phyloP scores from a whole-genome alignment of 2,888 invertebrate genomes.

The Andrena dorsata region DNA sequence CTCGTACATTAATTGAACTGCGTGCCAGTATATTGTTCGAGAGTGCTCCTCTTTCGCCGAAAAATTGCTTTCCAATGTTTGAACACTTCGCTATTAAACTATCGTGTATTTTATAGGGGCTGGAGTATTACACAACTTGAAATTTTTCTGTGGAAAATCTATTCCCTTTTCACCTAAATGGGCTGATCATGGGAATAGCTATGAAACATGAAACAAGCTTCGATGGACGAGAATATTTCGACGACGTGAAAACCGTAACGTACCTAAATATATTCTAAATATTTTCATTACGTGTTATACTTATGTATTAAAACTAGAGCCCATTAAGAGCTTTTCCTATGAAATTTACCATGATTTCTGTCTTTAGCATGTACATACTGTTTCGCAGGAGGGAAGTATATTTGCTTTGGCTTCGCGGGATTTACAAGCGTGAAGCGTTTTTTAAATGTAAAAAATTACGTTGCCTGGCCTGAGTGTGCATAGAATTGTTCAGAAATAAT shows the following conservation, averaged over 20 bases:
- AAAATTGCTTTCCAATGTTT: not conserved
- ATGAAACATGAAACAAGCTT: too few relatives aligned
- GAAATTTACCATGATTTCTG: slow-evolving; percentile 40
- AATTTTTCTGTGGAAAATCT: too few relatives aligned
- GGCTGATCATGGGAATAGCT: too few relatives aligned
- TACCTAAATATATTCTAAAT: slow-evolving; percentile 12
- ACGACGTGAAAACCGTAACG: not conserved
- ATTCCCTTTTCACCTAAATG: too few relatives aligned
- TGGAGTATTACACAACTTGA: not conserved
- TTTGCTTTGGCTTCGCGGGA: slow-evolving; percentile 48
- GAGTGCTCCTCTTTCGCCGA: too few relatives aligned
- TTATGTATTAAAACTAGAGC: not conserved
- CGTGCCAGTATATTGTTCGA: slow-evolving; percentile 8
- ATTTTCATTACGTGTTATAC: not conserved
- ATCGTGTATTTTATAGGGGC: too few relatives aligned
- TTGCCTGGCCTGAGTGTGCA: too few relatives aligned
- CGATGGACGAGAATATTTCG: too few relatives aligned
- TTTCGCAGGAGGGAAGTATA: not conserved
- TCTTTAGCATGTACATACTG: slow-evolving; percentile 34
- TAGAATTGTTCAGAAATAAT: not conserved
- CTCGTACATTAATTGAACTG: slow-evolving; percentile 36
- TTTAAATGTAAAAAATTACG: not conserved
- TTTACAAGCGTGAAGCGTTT: slow-evolving; percentile 34
- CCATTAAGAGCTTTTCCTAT: not conserved
- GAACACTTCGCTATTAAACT: not conserved